These are phyloP conservation scores for Gastrophryne carolinensis DNA, from an alignment of 2,797 vertebrate genomes.

Conservation along the genomic window DNA sequence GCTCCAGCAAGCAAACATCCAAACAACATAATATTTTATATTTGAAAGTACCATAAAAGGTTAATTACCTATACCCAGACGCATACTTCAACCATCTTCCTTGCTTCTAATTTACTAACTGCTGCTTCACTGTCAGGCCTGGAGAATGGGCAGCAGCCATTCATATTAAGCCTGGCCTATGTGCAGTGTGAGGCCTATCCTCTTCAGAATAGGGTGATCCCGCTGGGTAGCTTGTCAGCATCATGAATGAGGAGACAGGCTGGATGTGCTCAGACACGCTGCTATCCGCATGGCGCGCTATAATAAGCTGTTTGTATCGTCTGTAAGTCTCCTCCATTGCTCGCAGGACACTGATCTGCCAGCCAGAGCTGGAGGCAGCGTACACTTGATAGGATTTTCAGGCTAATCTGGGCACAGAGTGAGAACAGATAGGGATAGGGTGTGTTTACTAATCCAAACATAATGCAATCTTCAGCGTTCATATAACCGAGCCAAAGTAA, in stretches of 20 bases:
- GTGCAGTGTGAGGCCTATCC: slow-evolving; percentile 11
- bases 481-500: background rate
- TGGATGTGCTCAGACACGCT: slow-evolving; percentile 33
- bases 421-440: slow-evolving; percentile 49
- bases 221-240: slow-evolving; percentile 2
- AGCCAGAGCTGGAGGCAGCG: slow-evolving; percentile 56
- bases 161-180: slow-evolving; percentile 18
- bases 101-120: slow-evolving; percentile 46
- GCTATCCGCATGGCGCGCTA: slow-evolving; percentile 16
- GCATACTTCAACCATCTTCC: slow-evolving; percentile 47
- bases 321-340: slow-evolving; percentile 44
- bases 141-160: slow-evolving; percentile 22
- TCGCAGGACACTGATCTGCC: slow-evolving; percentile 50
- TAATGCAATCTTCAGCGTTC: slow-evolving; percentile 22
- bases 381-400: slow-evolving; percentile 59
- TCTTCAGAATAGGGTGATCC: slow-evolving; percentile 3
- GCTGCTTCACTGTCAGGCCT: slow-evolving; percentile 27
- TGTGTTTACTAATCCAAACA: slow-evolving; percentile 47
- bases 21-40: slow-evolving; percentile 40
- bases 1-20: background rate
- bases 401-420: slow-evolving; percentile 54
- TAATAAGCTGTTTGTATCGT: slow-evolving; percentile 3
- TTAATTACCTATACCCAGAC: background rate
- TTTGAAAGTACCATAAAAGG: slow-evolving; percentile 18
- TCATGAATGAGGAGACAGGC: background rate